A percentile compares a stretch with the other conserved stretches of the same genome.
Conservation (phyloP, 2,113 vertebrate species). For the Porphyrio hochstetteri region DNA sequence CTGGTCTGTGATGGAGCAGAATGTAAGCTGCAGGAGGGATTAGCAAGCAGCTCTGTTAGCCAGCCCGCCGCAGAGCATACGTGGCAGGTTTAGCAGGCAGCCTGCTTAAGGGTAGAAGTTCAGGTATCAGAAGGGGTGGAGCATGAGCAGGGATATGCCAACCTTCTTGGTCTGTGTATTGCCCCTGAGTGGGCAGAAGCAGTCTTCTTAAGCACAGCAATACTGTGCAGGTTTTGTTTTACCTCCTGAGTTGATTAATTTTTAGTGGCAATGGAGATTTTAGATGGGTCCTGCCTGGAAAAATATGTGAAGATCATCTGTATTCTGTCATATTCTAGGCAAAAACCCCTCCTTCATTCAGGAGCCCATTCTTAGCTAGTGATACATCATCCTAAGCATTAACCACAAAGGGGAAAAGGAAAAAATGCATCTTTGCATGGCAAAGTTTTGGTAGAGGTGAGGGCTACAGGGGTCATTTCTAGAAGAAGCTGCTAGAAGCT, state of each 20-base stretch:
- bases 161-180: neutral
- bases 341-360: neutral
- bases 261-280: neutral
- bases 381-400: neutral
- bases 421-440: neutral
- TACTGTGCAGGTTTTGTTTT: neutral
- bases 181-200: neutral
- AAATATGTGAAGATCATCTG: neutral
- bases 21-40: neutral
- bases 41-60: neutral
- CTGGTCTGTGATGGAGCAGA: neutral
- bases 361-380: neutral
- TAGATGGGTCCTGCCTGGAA: neutral
- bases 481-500: no score
- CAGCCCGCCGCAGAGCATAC: rapidly evolving
- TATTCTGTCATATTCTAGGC: neutral
- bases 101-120: neutral
- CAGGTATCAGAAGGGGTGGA: neutral
- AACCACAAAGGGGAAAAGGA: neutral
- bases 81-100: neutral
- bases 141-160: neutral
- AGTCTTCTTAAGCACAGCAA: neutral
- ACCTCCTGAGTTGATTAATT: neutral
- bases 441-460: no score
- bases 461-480: no score